Evolutionary conservation across 35 echinoderm and acorn worm species (phyloP).

Genomic region (Patiria miniata): DNA sequence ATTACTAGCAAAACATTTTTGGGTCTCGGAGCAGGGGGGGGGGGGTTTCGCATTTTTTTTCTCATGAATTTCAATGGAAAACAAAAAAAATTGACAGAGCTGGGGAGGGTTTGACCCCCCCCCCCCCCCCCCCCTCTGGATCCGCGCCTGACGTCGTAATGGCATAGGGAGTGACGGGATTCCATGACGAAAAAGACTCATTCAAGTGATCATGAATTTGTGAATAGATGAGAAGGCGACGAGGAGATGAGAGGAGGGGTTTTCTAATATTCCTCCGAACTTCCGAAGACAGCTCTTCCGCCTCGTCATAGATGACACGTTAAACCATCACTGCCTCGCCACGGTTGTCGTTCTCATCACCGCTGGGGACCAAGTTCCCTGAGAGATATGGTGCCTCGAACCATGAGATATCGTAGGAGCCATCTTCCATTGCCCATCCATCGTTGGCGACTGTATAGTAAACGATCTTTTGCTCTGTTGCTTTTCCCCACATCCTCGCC

Average conservation of each 20-base stretch:
- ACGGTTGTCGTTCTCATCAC: not conserved
- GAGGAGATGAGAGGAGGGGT: not conserved
- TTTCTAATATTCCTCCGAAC: not conserved
- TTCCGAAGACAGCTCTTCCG: not conserved
- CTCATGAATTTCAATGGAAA: too few species aligned
- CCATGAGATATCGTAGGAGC: not conserved
- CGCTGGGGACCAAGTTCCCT: not conserved
- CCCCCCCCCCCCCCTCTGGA: too few species aligned
- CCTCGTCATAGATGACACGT: not conserved
- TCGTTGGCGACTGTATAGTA: not conserved
- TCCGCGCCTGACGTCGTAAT: too few species aligned
- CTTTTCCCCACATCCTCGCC: not conserved
- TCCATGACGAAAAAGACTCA: too few species aligned
- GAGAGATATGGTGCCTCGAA: not conserved
- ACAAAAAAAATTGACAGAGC: too few species aligned
- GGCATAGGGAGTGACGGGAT: too few species aligned
- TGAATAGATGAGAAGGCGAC: too few species aligned
- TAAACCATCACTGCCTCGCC: not conserved
- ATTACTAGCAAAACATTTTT: too few species aligned
- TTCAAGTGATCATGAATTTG: too few species aligned
- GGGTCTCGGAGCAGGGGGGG: too few species aligned
- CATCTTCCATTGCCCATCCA: not conserved
- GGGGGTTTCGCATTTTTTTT: too few species aligned
- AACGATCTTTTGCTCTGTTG: not conserved
- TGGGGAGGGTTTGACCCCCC: too few species aligned